Evolutionary conservation across 1,140 invertebrate genomes (phyloP).

Genomic region (Uloborus diversus): DNA sequence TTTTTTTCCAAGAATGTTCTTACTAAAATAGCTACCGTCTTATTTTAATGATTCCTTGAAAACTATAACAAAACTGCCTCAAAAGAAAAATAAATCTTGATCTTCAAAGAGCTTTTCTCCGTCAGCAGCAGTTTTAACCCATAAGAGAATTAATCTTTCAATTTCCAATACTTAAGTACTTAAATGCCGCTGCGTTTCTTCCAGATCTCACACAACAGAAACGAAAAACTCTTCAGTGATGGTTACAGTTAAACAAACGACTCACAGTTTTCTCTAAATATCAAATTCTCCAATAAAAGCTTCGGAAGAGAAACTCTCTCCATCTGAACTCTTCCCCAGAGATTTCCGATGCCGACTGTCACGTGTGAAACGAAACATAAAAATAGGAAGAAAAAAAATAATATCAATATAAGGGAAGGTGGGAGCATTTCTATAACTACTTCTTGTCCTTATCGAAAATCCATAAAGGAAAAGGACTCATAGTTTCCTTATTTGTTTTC

Average conservation of each 20-base stretch:
- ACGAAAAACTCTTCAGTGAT: too few relatives aligned
- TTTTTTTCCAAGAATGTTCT: too few relatives aligned
- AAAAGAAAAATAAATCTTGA: too few relatives aligned
- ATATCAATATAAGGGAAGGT: conserved; percentile 53
- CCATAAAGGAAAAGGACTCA: conserved; percentile 45
- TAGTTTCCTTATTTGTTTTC: conserved; percentile 31
- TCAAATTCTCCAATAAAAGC: conserved; percentile 52
- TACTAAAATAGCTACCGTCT: too few relatives aligned
- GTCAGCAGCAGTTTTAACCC: too few relatives aligned
- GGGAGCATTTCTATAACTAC: conserved; percentile 52
- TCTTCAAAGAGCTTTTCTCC: too few relatives aligned
- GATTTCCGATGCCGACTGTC: conserved; percentile 47
- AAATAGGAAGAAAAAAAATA: conserved; percentile 14
- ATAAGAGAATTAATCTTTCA: too few relatives aligned
- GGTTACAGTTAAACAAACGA: conserved; percentile 45
- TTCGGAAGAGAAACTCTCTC: neutral
- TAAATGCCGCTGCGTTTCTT: too few relatives aligned
- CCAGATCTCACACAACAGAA: too few relatives aligned
- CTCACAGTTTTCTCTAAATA: conserved; percentile 41
- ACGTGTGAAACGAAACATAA: conserved; percentile 39
- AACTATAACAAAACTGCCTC: too few relatives aligned
- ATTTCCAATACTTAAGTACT: too few relatives aligned
- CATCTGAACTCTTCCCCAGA: conserved; percentile 48
- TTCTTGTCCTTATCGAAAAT: conserved; percentile 53
- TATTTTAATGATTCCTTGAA: too few relatives aligned